Evolutionary conservation across 2,888 invertebrate genomes (phyloP).

Genomic region (Drosophila anceps): DNA sequence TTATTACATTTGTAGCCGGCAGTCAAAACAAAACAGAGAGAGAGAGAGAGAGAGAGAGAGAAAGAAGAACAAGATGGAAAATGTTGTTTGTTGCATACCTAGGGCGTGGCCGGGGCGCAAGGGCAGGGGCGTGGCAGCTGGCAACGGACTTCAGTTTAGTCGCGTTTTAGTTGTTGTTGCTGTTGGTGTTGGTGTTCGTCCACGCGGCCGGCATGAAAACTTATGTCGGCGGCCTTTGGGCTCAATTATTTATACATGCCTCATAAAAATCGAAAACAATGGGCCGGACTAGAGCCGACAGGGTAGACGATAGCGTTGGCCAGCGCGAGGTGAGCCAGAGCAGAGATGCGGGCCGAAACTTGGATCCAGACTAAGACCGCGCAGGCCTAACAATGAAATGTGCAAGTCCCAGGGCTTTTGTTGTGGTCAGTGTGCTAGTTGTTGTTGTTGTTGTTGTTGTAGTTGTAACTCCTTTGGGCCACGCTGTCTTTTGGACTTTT

Average conservation of each 20-base stretch:
- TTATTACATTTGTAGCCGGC: conserved; percentile 67
- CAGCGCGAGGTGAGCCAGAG: neutral
- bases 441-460: conserved; percentile 23
- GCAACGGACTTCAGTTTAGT: conserved; percentile 60
- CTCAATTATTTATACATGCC: conserved; percentile 84
- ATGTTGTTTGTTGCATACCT: conserved; percentile 58
- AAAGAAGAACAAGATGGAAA: conserved; percentile 28
- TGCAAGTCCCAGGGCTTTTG: conserved; percentile 60
- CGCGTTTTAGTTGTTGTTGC: conserved; percentile 55
- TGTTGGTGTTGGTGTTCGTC: conserved; percentile 58
- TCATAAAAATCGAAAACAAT: conserved; percentile 83
- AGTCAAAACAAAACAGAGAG: conserved; percentile 37
- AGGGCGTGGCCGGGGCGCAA: conserved; percentile 28
- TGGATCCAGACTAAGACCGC: conserved; percentile 15
- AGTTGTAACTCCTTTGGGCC: conserved; percentile 47
- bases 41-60: too few relatives aligned
- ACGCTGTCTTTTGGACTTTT: conserved; percentile 63
- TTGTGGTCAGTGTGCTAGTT: conserved; percentile 65
- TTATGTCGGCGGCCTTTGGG: conserved; percentile 84
- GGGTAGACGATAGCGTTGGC: neutral
- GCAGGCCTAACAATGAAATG: conserved; percentile 60
- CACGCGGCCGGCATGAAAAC: conserved; percentile 81
- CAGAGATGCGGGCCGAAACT: neutral
- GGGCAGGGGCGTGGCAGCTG: conserved; percentile 55
- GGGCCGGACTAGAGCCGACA: conserved; percentile 44